A percentile compares a stretch with the other conserved stretches of the same genome.
These are phyloP conservation scores for Plebejus melissa DNA, from an alignment of 2,888 invertebrate species.

Conservation along the genomic window DNA sequence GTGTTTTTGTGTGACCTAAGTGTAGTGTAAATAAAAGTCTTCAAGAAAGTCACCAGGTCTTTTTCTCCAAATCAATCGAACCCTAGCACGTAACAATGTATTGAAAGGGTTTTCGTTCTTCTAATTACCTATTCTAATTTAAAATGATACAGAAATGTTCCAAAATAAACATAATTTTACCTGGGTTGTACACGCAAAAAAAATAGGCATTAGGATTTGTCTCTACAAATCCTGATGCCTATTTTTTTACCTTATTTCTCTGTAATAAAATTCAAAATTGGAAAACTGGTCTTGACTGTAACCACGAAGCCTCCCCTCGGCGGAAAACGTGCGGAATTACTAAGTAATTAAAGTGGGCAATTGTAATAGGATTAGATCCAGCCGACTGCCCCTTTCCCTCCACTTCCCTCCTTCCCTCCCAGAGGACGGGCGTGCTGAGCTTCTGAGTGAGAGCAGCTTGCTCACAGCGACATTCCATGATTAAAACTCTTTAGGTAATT, in stretches of 20 bases:
- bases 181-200: not conserved
- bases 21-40: too few relatives aligned
- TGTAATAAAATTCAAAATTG: not conserved
- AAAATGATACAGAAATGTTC: not conserved
- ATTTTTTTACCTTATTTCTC: not conserved
- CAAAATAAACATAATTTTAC: not conserved
- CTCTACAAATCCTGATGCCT: not conserved
- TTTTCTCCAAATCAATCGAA: too few relatives aligned
- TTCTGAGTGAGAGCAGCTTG: not conserved
- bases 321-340: conserved; percentile 7
- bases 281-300: not conserved
- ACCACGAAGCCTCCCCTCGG: not conserved
- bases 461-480: not conserved
- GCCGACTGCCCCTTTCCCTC: not conserved
- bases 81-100: too few relatives aligned
- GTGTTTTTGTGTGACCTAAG: too few relatives aligned
- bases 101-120: not conserved
- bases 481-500: not conserved
- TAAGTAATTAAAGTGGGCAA: conserved; percentile 16
- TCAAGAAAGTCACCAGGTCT: too few relatives aligned
- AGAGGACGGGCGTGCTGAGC: not conserved
- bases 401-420: not conserved
- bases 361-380: conserved; percentile 4
- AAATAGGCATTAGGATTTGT: too few relatives aligned
- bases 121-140: not conserved